Evolutionary conservation across 2,797 vertebrate genomes (phyloP).

Genomic region (Triplophysa bombifrons): DNA sequence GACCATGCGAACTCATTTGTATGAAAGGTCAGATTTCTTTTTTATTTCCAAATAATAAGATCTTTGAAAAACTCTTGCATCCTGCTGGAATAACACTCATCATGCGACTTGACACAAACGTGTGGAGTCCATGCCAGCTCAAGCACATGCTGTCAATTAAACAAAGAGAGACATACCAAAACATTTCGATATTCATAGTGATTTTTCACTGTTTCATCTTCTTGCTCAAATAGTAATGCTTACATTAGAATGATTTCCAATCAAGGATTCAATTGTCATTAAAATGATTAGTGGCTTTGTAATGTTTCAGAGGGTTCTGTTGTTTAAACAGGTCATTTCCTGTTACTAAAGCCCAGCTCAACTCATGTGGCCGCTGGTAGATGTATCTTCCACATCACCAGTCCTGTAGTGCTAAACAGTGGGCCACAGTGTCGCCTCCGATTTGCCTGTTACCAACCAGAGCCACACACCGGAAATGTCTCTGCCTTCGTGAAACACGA

Average conservation of each 20-base stretch:
- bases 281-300: not conserved
- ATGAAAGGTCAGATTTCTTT: not conserved
- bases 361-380: conserved; percentile 63
- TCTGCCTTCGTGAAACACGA: conserved; percentile 72
- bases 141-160: not conserved
- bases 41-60: not conserved
- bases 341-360: conserved; percentile 73
- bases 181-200: not conserved
- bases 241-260: no score
- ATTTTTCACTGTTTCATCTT: not conserved
- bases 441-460: conserved; percentile 75
- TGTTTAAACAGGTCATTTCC: conserved; percentile 76
- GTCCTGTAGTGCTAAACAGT: conserved; percentile 78
- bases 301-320: not conserved
- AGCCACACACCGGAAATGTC: conserved; percentile 72
- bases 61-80: not conserved
- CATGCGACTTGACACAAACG: not conserved
- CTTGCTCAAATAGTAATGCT: not conserved
- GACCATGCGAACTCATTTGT: not conserved
- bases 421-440: conserved; percentile 75
- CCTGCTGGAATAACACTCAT: not conserved
- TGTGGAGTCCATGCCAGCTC: not conserved
- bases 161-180: not conserved
- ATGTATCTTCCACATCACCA: conserved; percentile 81
- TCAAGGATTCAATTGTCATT: not conserved